A percentile compares a stretch with the other conserved stretches of the same genome.
These are phyloP conservation scores for Protonibea diacanthus DNA, from an alignment of 2,797 vertebrate genomes.

Conservation along the genomic window DNA sequence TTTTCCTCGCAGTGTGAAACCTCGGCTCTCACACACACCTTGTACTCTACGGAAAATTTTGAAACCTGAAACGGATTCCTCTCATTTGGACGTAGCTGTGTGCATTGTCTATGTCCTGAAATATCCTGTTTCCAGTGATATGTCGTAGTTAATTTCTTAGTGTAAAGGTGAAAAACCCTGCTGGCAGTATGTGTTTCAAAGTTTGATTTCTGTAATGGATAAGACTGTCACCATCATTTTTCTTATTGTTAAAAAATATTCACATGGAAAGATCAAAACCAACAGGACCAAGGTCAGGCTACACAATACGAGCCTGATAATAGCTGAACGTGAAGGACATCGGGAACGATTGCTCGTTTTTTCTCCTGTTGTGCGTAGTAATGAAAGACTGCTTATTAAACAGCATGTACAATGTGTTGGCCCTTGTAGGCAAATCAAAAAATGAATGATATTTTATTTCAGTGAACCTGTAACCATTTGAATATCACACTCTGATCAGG, in stretches of 20 bases:
- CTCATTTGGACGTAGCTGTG: conserved; percentile 18
- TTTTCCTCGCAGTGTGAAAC: conserved; percentile 64
- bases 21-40: conserved; percentile 50
- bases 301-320: not conserved
- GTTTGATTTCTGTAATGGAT: conserved; percentile 15
- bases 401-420: not conserved
- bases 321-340: fast-evolving
- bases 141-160: conserved; percentile 10
- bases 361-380: no score
- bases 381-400: not conserved
- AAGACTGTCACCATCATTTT: not conserved
- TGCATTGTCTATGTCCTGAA: conserved; percentile 8
- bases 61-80: conserved; percentile 19
- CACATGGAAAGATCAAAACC: not conserved
- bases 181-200: conserved; percentile 4
- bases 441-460: not conserved
- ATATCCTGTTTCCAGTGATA: conserved; percentile 22
- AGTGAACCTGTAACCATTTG: not conserved
- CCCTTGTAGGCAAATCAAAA: not conserved
- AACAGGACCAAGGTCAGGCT: not conserved
- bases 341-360: not conserved
- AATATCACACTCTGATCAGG: not conserved
- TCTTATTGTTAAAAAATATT: not conserved
- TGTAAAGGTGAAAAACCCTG: conserved; percentile 14
- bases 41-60: conserved; percentile 8